Evolutionary conservation across 2,888 invertebrate species (phyloP).

Genomic region (Zeuzera pyrina): DNA sequence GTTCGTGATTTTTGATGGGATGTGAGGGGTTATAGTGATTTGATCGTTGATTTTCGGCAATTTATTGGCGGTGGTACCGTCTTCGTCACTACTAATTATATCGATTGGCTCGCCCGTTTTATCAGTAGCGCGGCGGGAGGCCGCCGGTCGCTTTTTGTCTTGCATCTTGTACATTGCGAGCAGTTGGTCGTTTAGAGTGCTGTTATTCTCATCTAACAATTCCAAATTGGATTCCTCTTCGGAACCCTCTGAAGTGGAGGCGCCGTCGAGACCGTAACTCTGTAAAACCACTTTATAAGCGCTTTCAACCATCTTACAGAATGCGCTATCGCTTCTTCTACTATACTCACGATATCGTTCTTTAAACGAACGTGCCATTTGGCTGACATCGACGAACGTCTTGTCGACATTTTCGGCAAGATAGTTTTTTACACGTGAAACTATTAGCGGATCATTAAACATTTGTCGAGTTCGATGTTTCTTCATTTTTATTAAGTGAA

Average conservation of each 20-base stretch:
- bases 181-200: too few relatives aligned
- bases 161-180: conserved; percentile 67
- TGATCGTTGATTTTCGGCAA: conserved; percentile 64
- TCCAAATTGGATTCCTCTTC: conserved; percentile 79
- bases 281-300: conserved; percentile 83
- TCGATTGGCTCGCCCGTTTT: conserved; percentile 62
- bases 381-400: conserved; percentile 85
- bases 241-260: conserved; percentile 71
- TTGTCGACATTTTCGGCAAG: conserved; percentile 86
- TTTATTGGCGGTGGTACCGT: conserved; percentile 56
- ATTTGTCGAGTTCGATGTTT: conserved; percentile 65
- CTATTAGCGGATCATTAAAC: conserved; percentile 70
- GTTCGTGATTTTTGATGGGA: conserved; percentile 41
- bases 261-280: conserved; percentile 77
- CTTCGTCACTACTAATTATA: conserved; percentile 58
- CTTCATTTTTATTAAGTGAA: too few relatives aligned
- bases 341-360: conserved; percentile 82
- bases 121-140: conserved; percentile 43
- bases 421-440: conserved; percentile 79
- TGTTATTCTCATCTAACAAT: conserved; percentile 82
- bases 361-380: conserved; percentile 87
- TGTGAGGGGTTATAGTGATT: conserved; percentile 63
- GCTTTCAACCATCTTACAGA: conserved; percentile 82
- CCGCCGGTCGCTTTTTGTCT: conserved; percentile 57
- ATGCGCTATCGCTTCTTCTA: conserved; percentile 85